These are phyloP conservation scores for Naso thynnoides DNA, from an alignment of 2,797 vertebrate genomes.

Conservation along the genomic window DNA sequence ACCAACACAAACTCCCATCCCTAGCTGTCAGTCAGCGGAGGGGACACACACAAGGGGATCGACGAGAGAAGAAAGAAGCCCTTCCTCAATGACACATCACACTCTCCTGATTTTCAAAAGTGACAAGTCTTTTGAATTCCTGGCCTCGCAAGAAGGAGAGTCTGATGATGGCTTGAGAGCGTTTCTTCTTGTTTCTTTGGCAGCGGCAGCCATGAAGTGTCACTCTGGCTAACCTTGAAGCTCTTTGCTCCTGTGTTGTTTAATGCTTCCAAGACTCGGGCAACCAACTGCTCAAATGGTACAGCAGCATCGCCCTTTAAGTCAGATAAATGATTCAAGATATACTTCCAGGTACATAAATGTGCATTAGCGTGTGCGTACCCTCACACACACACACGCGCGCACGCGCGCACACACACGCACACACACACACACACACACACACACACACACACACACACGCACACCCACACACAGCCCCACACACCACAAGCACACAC, in stretches of 20 bases:
- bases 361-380: constrained; percentile 55
- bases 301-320: constrained; percentile 55
- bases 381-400: constrained; percentile 28
- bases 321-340: constrained; percentile 73
- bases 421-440: constrained; percentile 23
- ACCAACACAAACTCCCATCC: constrained; percentile 92
- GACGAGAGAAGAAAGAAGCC: constrained; percentile 82
- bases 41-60: constrained; percentile 79
- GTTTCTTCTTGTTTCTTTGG: constrained; percentile 75
- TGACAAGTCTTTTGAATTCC: constrained; percentile 87
- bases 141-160: constrained; percentile 77
- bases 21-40: constrained; percentile 89
- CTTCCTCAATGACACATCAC: constrained; percentile 89
- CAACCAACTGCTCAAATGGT: constrained; percentile 65
- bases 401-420: constrained; percentile 14
- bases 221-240: constrained; percentile 77
- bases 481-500: constrained; percentile 48
- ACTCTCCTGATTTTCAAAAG: constrained; percentile 87
- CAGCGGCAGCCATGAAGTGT: constrained; percentile 76
- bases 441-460: not conserved
- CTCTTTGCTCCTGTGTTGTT: constrained; percentile 69
- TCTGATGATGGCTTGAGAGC: constrained; percentile 77
- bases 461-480: constrained; percentile 36
- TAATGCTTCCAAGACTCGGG: constrained; percentile 67
- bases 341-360: constrained; percentile 67